Base-by-base conservation (phyloP, 2,888 invertebrate species). In the Orchesellides sinensis region DNA sequence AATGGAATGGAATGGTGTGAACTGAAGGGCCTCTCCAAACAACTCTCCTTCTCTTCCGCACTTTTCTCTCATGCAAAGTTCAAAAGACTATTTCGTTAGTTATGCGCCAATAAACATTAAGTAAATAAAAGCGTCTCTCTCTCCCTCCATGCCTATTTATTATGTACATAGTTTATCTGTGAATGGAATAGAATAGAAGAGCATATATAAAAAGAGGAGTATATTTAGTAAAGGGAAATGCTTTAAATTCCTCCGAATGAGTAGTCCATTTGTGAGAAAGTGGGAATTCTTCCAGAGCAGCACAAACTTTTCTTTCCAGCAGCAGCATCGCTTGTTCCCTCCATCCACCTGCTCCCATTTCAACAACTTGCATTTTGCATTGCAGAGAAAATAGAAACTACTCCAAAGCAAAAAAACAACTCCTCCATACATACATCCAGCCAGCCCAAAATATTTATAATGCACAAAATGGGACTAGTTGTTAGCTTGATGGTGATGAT, bases 241-340 rank as follows among this genome's bases (percentile, higher is more conserved):
- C 40, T 63, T 63, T 35, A 40, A 63, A 63, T 63, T 63, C 63
- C 40, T 63, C 63, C 35, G 40, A 63, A 63, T 40, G 40, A 63
- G n/a, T n/a, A n/a, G 63, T 40, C 40, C 63, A 63, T 63, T 63
- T 63, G 35, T 40, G 35, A 19, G 19, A 63, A 40, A 63, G 63
- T 63, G 63, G 40, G 40, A 63, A 35, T 63, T 63, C 23, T n/a
- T 14, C 2, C 61, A 63, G 1, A 52, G 19, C n/a, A 63, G 21
- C 21, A 40, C 40, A 2, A 35, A 40, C 19, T 63, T 40, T 63
- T 2, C 35, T 23, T 17, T 23, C 56, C 23, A 25, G 1, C 14
- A n/a, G n/a, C n/a, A n/a, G n/a, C n/a, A n/a, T n/a, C n/a, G n/a
- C n/a, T n/a, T n/a, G n/a, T n/a, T n/a, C 56, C 12, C 23, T n/a